These are phyloP conservation scores for Lichenostomus cassidix DNA, from an alignment of 2,113 vertebrate species.

Conservation along the genomic window DNA sequence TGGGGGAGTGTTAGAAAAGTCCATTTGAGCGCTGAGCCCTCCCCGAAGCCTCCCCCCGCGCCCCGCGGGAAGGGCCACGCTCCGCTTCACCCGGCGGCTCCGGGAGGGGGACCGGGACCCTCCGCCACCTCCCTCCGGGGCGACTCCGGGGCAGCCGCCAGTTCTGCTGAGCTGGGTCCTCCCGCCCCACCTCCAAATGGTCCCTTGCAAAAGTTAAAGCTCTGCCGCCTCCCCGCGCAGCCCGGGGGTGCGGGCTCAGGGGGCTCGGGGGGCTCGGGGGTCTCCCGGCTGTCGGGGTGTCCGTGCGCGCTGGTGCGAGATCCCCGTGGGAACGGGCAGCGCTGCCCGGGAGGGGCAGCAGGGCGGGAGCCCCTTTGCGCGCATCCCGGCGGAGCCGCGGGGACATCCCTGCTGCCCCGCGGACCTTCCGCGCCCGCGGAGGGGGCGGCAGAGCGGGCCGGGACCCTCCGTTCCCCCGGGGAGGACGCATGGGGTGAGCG, in stretches of 20 bases:
- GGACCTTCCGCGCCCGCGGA: not conserved
- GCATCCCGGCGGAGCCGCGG: not conserved
- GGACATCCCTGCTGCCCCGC: not conserved
- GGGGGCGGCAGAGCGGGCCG: not conserved
- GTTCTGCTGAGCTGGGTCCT: not conserved
- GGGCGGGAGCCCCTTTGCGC: not conserved
- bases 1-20: not conserved
- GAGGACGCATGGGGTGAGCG: not conserved
- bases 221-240: not conserved
- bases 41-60: not conserved
- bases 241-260: not conserved
- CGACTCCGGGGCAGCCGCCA: not conserved
- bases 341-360: not conserved
- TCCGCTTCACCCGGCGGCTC: not conserved
- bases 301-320: not conserved
- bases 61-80: not conserved
- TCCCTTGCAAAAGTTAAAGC: constrained; percentile 9
- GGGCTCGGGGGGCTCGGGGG: too few relatives aligned
- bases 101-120: not conserved
- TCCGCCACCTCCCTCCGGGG: not conserved
- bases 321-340: not conserved
- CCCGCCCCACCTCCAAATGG: not conserved
- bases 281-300: not conserved
- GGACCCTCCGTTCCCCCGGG: not conserved
- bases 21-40: not conserved